Conservation (phyloP, 2,888 invertebrate species). For the Rhynchonema sp. region DNA sequence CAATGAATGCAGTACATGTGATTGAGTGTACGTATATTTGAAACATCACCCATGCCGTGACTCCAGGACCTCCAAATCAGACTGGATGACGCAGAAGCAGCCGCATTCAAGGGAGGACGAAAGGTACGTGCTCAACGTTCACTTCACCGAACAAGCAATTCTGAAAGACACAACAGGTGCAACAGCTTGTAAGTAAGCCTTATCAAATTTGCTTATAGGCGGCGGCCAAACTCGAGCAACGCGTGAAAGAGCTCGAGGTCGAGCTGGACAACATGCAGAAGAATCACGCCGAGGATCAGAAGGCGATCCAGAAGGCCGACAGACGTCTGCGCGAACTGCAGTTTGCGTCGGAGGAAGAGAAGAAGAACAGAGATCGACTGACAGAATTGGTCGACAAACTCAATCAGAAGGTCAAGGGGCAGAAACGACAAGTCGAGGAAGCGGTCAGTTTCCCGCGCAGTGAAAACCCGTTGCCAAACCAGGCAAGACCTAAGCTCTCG, state of each 20-base stretch:
- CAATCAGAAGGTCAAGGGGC: slow-evolving; percentile 36
- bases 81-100: slow-evolving; percentile 79
- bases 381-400: slow-evolving; percentile 36
- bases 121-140: slow-evolving; percentile 58
- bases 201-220: slow-evolving; percentile 19
- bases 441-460: too few relatives aligned
- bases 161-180: not conserved
- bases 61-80: slow-evolving; percentile 46
- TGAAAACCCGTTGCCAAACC: too few relatives aligned
- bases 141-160: not conserved
- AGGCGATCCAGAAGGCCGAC: slow-evolving; percentile 53
- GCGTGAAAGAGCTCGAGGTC: slow-evolving; percentile 98
- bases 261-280: slow-evolving; percentile 98
- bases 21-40: not conserved
- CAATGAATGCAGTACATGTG: slow-evolving; percentile 9
- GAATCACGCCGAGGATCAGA: slow-evolving; percentile 37
- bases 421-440: slow-evolving; percentile 38
- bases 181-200: not conserved
- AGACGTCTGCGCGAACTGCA: slow-evolving; percentile 58
- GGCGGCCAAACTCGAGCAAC: slow-evolving; percentile 97
- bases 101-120: slow-evolving; percentile 93
- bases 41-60: slow-evolving; percentile 79
- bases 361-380: slow-evolving; percentile 34
- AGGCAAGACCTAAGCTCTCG: too few relatives aligned
- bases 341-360: slow-evolving; percentile 35